Base-by-base conservation (phyloP, 2,888 invertebrate genomes). In the Calameuta idolon region DNA sequence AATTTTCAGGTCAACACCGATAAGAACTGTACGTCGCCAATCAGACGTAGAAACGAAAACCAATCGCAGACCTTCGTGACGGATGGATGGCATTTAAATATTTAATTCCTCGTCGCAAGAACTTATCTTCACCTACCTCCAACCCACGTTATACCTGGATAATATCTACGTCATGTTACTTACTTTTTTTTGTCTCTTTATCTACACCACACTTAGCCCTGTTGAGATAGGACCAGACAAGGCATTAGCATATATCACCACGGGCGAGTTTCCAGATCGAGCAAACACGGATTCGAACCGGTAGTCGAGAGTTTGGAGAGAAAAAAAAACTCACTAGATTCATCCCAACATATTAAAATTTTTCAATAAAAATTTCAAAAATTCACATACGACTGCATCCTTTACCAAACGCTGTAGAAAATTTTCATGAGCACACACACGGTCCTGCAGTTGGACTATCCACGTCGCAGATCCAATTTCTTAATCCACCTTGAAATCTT, bases 61-160 rank as follows among this genome's bases (percentile, higher is more conserved):
- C 71, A 71, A 33, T 33, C 71, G 71, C 71, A 9, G 71, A 71
- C 31, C 31, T 3, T 12, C 33, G 30, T 71, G 71, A 71, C 31
- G 71, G 71, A 71, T 71, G 71, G 71, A 23, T 71, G 71, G 71
- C 71, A 71, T 71, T 31, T 71, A 71, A 71, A 71, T 71, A 71
- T 71, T 71, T 71, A 71, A 71, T 71, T 71, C 31, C 15, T 33
- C 31, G 15, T 12, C 71, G 4, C 31, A 55, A 23, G 31, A 31
- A 71, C 71, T 71, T 71, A 71, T 71, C 71, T 71, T 71, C 71
- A 33, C 33, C 69, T 69, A 40, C 40, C 71, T 71, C 31, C 33
- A 33, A 31, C 71, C 71, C 55, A 55, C 55, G 55, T 55, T 55
- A 55, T 55, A 55, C 55, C 55, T 55, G 55, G 55, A 55, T 55